Evolutionary conservation across 2,113 vertebrate species (phyloP).

Genomic region (Mastomys coucha): DNA sequence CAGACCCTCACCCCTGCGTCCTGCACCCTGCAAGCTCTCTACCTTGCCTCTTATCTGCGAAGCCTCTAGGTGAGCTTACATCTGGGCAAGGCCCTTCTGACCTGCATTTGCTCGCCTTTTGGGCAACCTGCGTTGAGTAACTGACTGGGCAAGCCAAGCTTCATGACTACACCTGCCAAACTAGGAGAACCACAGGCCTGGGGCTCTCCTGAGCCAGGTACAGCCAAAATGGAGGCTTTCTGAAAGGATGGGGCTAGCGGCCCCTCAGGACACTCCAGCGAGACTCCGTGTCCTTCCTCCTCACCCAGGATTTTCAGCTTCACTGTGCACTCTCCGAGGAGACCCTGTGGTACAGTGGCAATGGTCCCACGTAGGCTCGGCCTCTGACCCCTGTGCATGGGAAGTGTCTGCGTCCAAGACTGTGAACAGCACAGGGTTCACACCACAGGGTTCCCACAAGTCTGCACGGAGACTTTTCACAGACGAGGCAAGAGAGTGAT

Average conservation of each 20-base stretch:
- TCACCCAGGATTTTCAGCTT: not conserved
- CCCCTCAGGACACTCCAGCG: not conserved
- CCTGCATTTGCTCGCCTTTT: constrained; percentile 53
- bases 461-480: not conserved
- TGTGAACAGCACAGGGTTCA: accelerated
- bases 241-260: not conserved
- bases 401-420: not conserved
- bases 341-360: accelerated
- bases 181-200: not conserved
- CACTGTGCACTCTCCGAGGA: no score
- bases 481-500: not conserved
- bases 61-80: constrained; percentile 9
- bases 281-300: not conserved
- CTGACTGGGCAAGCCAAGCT: not conserved
- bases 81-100: constrained; percentile 48
- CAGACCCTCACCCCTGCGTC: not conserved
- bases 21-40: not conserved
- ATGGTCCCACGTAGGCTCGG: accelerated
- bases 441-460: not conserved
- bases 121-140: constrained; percentile 50
- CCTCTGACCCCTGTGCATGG: not conserved
- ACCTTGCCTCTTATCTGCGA: not conserved
- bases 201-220: not conserved
- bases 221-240: not conserved
- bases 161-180: not conserved